Evolutionary conservation across 2,888 invertebrate genomes (phyloP), one percentile per base, ranked within the genome.

Genomic region (Hofmannophila pseudospretella): DNA sequence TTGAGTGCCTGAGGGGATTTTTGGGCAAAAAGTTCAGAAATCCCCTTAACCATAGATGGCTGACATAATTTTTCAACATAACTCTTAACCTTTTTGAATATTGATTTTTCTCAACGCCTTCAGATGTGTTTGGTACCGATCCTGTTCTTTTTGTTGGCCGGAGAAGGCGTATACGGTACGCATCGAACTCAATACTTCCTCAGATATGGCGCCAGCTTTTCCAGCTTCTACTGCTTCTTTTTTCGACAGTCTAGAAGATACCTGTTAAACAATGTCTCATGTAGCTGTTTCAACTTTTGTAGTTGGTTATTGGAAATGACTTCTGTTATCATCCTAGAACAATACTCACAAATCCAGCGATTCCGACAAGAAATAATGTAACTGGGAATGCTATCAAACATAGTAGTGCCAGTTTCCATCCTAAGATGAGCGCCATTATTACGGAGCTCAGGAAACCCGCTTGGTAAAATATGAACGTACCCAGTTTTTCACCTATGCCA

Each of bases 401-500:
- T 1, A 96, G 90, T 7, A 96, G 75, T 0, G 95, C 92, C 25
- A 96, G 70, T 62, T 94, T 90, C 96, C 96, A 96, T 4, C 96
- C 95, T 59, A 91, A 91, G 1, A 88, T 62, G 34, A 95, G 89
- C 0, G 94, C 94, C 67, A 94, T 87, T 1, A 90, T 79, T n/a
- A 95, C 66, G 0, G 92, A 91, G 10, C 91, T 89, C 7, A 93
- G 38, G 58, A 93, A 93, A 0, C 91, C 88, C 0, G 91, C 77
- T 49, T 93, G 86, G 64, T 91, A 93, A 66, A 92, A 92, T 4
- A 92, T 62, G 54, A 94, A 93, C 45, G 92, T 91, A 0, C 91
- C 90, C 20, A 94, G 82, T 65, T 96, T 96, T 67, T 96, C 96
- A 0, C 94, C 95, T 26, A 95, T 89, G 7, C 95, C 96, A 47